Conservation (phyloP, 1,140 invertebrate species). For the Drosophila leontia region DNA sequence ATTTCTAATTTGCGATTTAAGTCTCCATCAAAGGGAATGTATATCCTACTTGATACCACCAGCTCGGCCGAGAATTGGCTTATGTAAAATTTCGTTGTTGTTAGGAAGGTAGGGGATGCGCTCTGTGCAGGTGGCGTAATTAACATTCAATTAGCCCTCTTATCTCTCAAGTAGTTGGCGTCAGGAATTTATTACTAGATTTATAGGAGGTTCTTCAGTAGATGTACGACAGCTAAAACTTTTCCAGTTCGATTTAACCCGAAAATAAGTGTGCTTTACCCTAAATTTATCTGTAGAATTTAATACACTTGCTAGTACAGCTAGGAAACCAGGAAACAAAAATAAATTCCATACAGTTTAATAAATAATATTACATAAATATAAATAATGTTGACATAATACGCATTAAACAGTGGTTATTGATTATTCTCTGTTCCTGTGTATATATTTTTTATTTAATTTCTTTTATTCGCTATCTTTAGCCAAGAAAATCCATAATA, state of each 20-base stretch:
- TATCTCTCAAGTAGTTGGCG: slow-evolving; percentile 45
- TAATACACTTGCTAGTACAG: background rate
- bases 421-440: background rate
- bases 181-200: slow-evolving; percentile 26
- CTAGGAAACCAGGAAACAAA: background rate
- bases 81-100: slow-evolving; percentile 9
- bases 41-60: slow-evolving; percentile 24
- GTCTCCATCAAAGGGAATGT: slow-evolving; percentile 19
- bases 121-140: background rate
- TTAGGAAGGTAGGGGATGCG: slow-evolving; percentile 22
- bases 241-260: background rate
- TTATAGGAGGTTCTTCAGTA: slow-evolving; percentile 1
- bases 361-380: background rate
- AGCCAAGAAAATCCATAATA: slow-evolving; percentile 4
- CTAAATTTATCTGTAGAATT: background rate
- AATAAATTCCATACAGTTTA: background rate
- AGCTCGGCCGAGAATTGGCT: background rate
- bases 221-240: background rate
- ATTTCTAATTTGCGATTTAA: slow-evolving; percentile 1
- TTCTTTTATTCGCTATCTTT: slow-evolving; percentile 21
- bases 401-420: background rate
- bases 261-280: background rate
- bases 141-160: slow-evolving; percentile 5
- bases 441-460: slow-evolving; percentile 7
- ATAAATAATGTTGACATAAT: slow-evolving; percentile 18